Evolutionary conservation across 2,113 vertebrate genomes (phyloP), one percentile per base, ranked within the genome.

Genomic region (Caranx ignobilis): DNA sequence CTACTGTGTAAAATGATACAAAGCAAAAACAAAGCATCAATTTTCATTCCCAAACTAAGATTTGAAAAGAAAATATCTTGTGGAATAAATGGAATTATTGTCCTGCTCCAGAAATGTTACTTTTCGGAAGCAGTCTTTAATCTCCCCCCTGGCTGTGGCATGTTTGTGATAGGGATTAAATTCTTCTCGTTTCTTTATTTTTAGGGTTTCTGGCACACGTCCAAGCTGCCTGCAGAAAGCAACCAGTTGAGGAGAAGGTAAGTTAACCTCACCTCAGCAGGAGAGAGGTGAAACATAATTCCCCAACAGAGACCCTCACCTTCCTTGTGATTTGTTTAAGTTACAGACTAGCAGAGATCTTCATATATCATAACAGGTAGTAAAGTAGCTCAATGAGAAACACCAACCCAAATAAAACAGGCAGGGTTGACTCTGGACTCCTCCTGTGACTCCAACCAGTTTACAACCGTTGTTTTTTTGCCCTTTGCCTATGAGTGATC

Each of bases 1-100:
- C 91, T 93, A 93, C 92, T 88, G 83, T 52, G 83, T 92, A 90
- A 92, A 92, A 75, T 43, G 83, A 94, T 92, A 93, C 83, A 79
- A 88, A 93, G 71, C 80, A 79, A 91, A 87, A 94, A 90, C 81
- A 91, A 91, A 90, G 69, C 86, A 89, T 91, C 71, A 48, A 45
- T 88, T 94, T 95, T 83, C 56, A 85, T 86, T 78, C 69, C 69
- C 43, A 45, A 76, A 52, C 63, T 39, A 37, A 77, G 60, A 85
- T 80, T 56, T 60, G 86, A 81, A 84, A 82, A 79, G 62, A 78
- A 88, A 92, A 85, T 66, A 84, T 87, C 34, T 39, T 0, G 7
- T 81, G 71, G 77, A 86, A 79, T 88, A 89, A 91, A 93, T 88
- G 79, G 69, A 83, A 88, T 92, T 87, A 92, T 88, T 92, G 83